Percentiles rank a stretch among this genome's conserved stretches.
Evolutionary conservation across 2,113 vertebrate species (phyloP).

Genomic region (Elephas maximus): DNA sequence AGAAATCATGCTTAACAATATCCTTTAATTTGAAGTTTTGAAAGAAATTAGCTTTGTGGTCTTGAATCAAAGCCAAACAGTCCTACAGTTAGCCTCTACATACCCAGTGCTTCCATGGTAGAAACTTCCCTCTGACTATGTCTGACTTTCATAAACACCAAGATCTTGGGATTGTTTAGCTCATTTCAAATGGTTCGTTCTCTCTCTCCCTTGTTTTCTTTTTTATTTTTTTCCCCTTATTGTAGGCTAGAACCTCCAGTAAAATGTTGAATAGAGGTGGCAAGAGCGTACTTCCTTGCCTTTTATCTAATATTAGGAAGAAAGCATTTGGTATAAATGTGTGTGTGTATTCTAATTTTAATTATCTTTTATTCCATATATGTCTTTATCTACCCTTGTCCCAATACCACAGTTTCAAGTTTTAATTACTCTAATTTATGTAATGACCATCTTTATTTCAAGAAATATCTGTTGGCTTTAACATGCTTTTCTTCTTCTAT

Average conservation of each 20-base stretch:
- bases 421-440: background rate
- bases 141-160: slow-evolving; percentile 29
- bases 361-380: background rate
- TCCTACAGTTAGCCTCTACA: background rate
- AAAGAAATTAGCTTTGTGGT: slow-evolving; percentile 3
- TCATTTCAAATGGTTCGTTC: background rate
- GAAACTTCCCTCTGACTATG: background rate
- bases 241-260: background rate
- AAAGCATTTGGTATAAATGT: background rate
- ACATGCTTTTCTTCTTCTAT: too few species aligned
- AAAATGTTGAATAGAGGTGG: background rate
- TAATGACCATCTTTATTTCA: too few species aligned
- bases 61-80: slow-evolving; percentile 35
- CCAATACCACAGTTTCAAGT: background rate
- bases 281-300: background rate
- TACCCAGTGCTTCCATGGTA: background rate
- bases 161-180: background rate
- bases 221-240: background rate
- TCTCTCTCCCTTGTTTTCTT: background rate
- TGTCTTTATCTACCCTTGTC: background rate
- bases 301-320: background rate
- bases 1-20: background rate
- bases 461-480: too few species aligned
- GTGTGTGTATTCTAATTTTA: background rate
- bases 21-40: background rate